Percentiles rank a stretch among this genome's conserved stretches.
Evolutionary conservation across 2,113 vertebrate species (phyloP).

Genomic region (Sciurus niger): DNA sequence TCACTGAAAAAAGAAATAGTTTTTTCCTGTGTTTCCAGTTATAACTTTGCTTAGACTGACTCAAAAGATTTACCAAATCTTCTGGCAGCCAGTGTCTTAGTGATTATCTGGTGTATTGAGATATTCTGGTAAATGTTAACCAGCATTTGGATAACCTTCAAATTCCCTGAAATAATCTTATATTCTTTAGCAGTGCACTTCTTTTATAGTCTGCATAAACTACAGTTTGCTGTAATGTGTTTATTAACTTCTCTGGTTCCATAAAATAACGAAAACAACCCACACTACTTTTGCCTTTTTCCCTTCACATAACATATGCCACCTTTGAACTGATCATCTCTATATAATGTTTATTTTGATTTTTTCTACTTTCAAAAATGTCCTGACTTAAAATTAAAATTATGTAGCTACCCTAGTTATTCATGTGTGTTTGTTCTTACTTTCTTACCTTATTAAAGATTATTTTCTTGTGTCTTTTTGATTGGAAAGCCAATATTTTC

Average conservation of each 20-base stretch:
- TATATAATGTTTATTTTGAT: background rate
- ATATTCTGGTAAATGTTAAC: slow-evolving; percentile 5
- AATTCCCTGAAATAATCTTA: background rate
- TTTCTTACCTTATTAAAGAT: background rate
- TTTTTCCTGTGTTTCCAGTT: background rate
- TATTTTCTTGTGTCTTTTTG: background rate
- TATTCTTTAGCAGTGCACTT: background rate
- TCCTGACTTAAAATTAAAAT: background rate
- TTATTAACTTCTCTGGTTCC: background rate
- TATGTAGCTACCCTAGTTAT: background rate
- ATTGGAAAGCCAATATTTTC: background rate
- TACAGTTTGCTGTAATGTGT: background rate
- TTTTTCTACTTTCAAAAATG: background rate
- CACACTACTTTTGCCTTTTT: background rate
- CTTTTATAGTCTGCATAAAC: background rate
- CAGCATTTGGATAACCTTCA: background rate
- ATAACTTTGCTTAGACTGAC: background rate
- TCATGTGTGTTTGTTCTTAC: background rate
- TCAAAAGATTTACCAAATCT: slow-evolving; percentile 30
- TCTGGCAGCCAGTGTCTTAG: background rate
- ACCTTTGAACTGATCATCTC: background rate
- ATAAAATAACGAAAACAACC: background rate
- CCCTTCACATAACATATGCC: background rate
- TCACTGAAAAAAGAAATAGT: background rate
- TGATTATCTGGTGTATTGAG: background rate